Evolutionary conservation across 2,797 vertebrate species (phyloP).

Genomic region (Sarcoramphus papa): DNA sequence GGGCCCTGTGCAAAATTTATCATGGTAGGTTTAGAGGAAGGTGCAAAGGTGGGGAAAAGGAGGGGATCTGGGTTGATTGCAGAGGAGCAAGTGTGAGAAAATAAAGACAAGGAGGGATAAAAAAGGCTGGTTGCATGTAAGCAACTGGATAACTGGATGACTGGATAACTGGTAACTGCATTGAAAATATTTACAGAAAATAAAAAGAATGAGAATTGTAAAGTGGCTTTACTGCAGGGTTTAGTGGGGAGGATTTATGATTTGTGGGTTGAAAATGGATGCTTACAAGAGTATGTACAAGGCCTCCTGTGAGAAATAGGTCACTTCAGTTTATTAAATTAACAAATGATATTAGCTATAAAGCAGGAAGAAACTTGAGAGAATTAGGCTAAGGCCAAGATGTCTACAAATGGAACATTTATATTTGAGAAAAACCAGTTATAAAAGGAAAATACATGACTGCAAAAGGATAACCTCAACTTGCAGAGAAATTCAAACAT

Average conservation of each 20-base stretch:
- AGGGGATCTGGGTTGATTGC: background rate
- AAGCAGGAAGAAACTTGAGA: background rate
- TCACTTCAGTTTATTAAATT: background rate
- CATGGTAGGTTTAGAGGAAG: background rate
- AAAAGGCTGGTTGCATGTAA: background rate
- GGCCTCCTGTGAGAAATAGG: background rate
- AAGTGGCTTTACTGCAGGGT: background rate
- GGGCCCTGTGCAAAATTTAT: background rate
- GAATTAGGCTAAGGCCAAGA: background rate
- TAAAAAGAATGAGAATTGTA: background rate
- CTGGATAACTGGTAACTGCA: background rate
- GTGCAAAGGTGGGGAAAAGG: background rate
- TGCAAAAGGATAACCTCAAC: background rate
- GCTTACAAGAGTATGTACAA: background rate
- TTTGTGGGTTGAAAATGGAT: background rate
- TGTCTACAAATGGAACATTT: background rate
- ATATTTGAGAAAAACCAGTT: background rate
- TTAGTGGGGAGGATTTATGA: background rate
- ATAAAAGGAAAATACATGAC: background rate
- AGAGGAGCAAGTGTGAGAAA: background rate
- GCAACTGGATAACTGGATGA: too few relatives aligned
- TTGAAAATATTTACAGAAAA: background rate
- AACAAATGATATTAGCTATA: background rate
- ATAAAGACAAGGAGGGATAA: background rate
- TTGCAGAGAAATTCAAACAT: background rate